phyloP scores from a whole-genome alignment of 2,888 invertebrate species.

The Dusona sp. region DNA sequence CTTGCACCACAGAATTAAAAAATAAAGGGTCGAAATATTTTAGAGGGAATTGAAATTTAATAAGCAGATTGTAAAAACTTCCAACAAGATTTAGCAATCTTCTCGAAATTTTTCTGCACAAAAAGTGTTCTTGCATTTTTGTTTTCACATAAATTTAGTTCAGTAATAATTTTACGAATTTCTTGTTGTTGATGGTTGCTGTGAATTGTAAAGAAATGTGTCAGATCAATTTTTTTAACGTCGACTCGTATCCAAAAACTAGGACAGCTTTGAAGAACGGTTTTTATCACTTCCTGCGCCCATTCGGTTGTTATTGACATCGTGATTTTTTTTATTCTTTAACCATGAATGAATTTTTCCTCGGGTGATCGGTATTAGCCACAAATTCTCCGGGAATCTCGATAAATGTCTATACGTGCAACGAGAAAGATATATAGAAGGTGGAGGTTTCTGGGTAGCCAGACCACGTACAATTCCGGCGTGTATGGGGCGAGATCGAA shows the following conservation, averaged over 20 bases:
- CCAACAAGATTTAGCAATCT: no score
- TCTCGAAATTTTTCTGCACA: no score
- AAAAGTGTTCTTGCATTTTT: no score
- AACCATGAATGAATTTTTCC: constrained; percentile 20
- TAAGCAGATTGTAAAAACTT: not conserved
- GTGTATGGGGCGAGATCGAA: constrained; percentile 60
- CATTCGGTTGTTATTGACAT: not conserved
- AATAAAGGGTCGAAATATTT: no score
- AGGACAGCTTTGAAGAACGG: not conserved
- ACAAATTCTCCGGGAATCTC: constrained; percentile 36
- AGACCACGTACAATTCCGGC: constrained; percentile 60
- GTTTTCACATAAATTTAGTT: no score
- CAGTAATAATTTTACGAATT: no score
- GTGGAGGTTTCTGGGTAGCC: constrained; percentile 28
- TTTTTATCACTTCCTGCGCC: not conserved
- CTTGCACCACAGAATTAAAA: no score
- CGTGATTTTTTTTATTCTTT: not conserved
- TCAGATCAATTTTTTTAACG: not conserved
- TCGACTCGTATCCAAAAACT: not conserved
- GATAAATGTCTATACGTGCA: constrained; percentile 47
- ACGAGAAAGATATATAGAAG: constrained; percentile 34
- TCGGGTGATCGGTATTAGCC: constrained; percentile 10
- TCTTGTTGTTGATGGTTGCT: no score
- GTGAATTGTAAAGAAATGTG: not conserved
- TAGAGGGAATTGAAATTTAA: not conserved